A percentile compares a stretch with the other conserved stretches of the same genome.
Conservation (phyloP, 2,888 invertebrate species). For the Agrenia bidenticulata region DNA sequence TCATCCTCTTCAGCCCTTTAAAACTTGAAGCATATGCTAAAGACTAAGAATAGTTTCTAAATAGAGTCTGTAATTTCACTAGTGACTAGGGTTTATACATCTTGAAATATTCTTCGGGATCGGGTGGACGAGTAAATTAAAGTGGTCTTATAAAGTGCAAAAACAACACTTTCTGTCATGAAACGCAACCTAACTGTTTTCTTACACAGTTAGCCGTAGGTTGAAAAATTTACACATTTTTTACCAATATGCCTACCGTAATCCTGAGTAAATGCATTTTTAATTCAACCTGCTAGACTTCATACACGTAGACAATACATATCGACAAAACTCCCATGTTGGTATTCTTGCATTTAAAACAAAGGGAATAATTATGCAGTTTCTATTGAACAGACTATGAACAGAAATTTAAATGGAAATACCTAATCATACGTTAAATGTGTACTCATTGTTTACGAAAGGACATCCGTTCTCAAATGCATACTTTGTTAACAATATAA, state of each 20-base stretch:
- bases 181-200: conserved; percentile 2
- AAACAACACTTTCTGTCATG: conserved; percentile 10
- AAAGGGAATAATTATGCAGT: too few species aligned
- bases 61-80: too few species aligned
- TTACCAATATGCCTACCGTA: background rate
- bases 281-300: background rate
- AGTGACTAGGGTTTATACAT: too few species aligned
- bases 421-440: background rate
- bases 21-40: too few species aligned
- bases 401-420: background rate
- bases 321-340: too few species aligned
- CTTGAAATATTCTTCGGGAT: too few species aligned
- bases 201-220: background rate
- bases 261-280: conserved; percentile 2
- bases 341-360: background rate
- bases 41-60: too few species aligned
- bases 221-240: background rate
- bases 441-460: conserved; percentile 9
- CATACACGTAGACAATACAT: too few species aligned
- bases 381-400: too few species aligned
- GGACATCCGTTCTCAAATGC: conserved; percentile 21
- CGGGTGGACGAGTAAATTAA: background rate
- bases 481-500: background rate
- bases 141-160: conserved; percentile 2
- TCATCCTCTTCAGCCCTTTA: too few species aligned